Base-by-base conservation (phyloP, 2,888 invertebrate genomes). In the Spisula solida region DNA sequence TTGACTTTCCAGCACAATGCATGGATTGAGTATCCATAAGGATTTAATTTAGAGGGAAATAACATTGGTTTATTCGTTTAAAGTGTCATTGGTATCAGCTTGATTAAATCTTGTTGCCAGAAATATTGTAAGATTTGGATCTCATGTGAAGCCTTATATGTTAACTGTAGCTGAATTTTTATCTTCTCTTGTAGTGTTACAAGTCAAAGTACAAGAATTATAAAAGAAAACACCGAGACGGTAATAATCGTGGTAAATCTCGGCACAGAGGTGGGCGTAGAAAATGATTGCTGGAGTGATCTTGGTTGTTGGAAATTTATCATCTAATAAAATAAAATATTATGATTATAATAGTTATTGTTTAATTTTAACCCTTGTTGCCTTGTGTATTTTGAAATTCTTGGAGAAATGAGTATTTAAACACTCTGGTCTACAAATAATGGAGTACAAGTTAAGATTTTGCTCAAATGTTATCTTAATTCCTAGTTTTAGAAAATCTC, bases 171-270 rank as follows among this genome's bases (percentile, higher is more conserved):
- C n/a, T n/a, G n/a, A n/a, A n/a, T n/a, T 66, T 25, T 66, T n/a
- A 25, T n/a, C 34, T 80, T 55, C 16, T 85, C 47, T 87, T 88
- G 6, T 41, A 92, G 92, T 86, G 86, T 55, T 91, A 92, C 87
- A 88, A 85, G 79, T 78, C 82, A 29, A 92, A 91, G 82, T 88
- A 91, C 60, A 92, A 90, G 81, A 87, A 87, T 81, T 87, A 82
- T 48, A 31, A 47, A 60, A 78, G 87, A 29, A 87, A 85, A 60
- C 85, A 85, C 31, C 31, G 20, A 85, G 56, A 85, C 47, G 34
- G 34, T 12, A 79, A 82, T 60, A 81, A 55, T 12, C 66, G 66
- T 25, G 78, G 84, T 25, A 25, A 25, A 31, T 48, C 41, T 29
- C 29, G 48, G 5, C 41, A 70, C 8, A 79, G 85, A 25, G 85